Evolutionary conservation across 1,140 invertebrate genomes (phyloP).

Genomic region (Vollenhovia emeryi): DNA sequence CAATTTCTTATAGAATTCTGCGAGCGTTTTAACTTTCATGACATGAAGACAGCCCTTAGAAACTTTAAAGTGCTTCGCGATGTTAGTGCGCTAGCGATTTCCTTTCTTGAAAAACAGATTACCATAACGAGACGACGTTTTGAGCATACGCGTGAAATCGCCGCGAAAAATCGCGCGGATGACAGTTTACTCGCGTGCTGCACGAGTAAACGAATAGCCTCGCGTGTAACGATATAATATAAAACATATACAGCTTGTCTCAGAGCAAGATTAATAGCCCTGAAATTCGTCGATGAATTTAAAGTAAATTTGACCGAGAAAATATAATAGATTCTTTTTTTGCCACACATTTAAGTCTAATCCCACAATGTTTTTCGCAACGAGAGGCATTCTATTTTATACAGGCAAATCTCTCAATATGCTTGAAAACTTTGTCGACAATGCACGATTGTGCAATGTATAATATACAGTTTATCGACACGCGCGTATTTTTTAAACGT

Average conservation of each 20-base stretch:
- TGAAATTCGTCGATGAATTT: background rate
- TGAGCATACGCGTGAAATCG: slow-evolving; percentile 34
- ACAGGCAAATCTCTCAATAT: too few species aligned
- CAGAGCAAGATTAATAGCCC: background rate
- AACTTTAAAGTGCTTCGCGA: slow-evolving; percentile 19
- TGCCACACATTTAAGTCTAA: background rate
- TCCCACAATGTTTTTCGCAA: too few species aligned
- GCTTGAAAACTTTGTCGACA: too few species aligned
- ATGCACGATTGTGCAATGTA: too few species aligned
- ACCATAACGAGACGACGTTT: slow-evolving; percentile 33
- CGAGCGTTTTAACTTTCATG: slow-evolving; percentile 18
- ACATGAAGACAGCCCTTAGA: slow-evolving; percentile 27
- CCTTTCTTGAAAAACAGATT: slow-evolving; percentile 28
- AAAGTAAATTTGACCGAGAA: slow-evolving; percentile 12
- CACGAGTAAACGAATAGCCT: slow-evolving; percentile 19
- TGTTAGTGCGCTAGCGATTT: slow-evolving; percentile 28
- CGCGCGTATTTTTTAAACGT: too few species aligned
- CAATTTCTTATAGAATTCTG: slow-evolving; percentile 27
- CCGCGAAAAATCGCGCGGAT: slow-evolving; percentile 14
- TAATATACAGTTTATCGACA: too few species aligned
- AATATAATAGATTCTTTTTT: background rate
- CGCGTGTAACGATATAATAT: background rate
- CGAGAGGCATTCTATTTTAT: too few species aligned
- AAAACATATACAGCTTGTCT: background rate
- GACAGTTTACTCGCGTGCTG: slow-evolving; percentile 38